A percentile compares a stretch with the other conserved stretches of the same genome.
These are phyloP conservation scores for Peromyscus melanophrys DNA, from an alignment of 2,797 vertebrate genomes.

Conservation along the genomic window DNA sequence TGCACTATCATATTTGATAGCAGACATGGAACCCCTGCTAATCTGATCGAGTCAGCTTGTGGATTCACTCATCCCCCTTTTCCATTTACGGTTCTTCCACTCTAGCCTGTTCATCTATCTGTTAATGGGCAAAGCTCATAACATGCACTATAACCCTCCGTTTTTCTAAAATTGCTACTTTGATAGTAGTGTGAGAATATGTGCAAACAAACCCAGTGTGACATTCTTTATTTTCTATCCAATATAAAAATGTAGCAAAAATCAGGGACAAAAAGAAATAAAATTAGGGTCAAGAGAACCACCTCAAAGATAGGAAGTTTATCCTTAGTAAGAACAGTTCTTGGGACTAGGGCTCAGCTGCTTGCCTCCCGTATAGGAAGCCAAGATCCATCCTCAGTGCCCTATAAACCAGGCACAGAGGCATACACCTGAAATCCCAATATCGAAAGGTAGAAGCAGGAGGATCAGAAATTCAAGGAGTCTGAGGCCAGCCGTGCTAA, in stretches of 20 bases:
- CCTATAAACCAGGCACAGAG: background rate
- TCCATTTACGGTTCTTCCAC: fast-evolving
- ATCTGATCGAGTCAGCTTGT: background rate
- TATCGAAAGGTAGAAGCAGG: background rate
- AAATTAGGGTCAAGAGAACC: slow-evolving; percentile 39
- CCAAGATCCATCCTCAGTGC: too few relatives aligned
- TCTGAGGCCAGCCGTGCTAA: background rate
- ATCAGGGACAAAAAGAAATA: background rate
- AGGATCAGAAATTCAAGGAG: background rate
- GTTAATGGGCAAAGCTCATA: background rate
- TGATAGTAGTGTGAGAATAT: background rate
- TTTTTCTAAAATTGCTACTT: slow-evolving; percentile 32
- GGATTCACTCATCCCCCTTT: background rate
- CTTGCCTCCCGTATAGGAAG: background rate
- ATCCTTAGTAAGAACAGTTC: slow-evolving; percentile 16
- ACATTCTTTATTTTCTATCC: slow-evolving; percentile 11
- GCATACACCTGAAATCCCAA: background rate
- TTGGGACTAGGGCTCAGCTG: background rate
- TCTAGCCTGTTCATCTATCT: background rate
- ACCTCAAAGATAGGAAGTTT: slow-evolving; percentile 39
- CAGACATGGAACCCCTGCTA: background rate
- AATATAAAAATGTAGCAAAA: slow-evolving; percentile 13
- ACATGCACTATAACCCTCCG: background rate
- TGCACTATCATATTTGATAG: background rate
- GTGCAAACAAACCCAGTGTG: background rate